Evolutionary conservation across 2,888 invertebrate species (phyloP), one percentile per base, ranked within the genome.

Genomic region (Tiliacea aurago): DNA sequence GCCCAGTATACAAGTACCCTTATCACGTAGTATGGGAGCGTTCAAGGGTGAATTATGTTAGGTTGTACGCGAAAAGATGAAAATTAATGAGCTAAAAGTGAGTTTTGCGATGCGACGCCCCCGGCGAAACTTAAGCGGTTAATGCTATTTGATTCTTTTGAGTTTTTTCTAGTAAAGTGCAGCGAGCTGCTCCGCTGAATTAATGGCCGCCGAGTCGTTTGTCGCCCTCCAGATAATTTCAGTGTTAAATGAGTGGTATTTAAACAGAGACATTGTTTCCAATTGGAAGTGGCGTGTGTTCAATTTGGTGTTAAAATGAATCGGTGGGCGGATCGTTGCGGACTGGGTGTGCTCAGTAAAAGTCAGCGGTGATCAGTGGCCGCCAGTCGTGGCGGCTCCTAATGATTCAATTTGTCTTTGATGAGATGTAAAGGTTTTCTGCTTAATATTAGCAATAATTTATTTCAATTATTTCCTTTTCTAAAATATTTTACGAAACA

Each of bases 81-180:
- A 95, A 96, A 96, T 96, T 96, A 96, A 96, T 96, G 96, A 96
- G 94, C 91, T 94, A 95, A 94, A 94, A 95, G 92, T 92, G 94
- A 94, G 93, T 91, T 88, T 87, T 85, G 86, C 89, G 89, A 88
- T 86, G 90, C 86, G 87, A 83, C 83, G 86, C 86, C 85, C 80
- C 81, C 10, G 45, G 86, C 79, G 87, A 88, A 90, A 90, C 91
- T 90, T 90, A 90, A 90, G 89, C 91, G 91, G 91, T 91, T 93
- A 91, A 91, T 91, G 89, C 91, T 89, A 88, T 93, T 92, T 91
- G 92, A 93, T 91, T 92, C 90, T 91, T 91, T 91, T 90, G 86
- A 85, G 84, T 87, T 89, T 90, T 89, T 89, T 87, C 75, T 86
- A 85, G 83, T 79, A 87, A 88, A 86, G 86, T 89, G 89, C 90